Conservation (phyloP, 2,888 invertebrate genomes). For the Schizotus pectinicornis region DNA sequence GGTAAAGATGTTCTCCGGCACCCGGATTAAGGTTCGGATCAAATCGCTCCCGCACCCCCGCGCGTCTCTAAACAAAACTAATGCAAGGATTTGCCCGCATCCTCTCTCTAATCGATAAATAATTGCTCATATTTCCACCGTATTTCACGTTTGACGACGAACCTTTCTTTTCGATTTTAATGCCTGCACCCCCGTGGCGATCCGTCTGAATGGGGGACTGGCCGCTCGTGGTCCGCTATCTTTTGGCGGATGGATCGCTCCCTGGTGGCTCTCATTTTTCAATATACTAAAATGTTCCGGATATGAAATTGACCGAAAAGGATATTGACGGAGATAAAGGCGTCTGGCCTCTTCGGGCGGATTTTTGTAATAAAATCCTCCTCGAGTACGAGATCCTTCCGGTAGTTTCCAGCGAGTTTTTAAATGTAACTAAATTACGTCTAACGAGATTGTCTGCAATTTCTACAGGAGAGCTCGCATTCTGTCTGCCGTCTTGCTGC, state of each 20-base stretch:
- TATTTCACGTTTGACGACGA: neutral
- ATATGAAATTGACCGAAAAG: conserved; percentile 54
- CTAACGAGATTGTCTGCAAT: no score
- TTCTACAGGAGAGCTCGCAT: no score
- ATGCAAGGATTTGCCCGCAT: conserved; percentile 22
- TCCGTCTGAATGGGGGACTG: conserved; percentile 33
- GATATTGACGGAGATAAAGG: conserved; percentile 47
- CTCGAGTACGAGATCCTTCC: no score
- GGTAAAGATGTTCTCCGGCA: conserved; percentile 26
- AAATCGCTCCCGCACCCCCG: conserved; percentile 23
- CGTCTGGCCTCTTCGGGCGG: conserved; percentile 5
- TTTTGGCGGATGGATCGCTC: conserved; percentile 52
- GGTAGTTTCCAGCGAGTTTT: no score
- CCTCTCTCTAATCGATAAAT: conserved; percentile 30
- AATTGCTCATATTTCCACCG: conserved; percentile 23
- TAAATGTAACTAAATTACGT: no score
- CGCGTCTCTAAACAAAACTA: conserved; percentile 32
- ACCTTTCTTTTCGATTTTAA: neutral
- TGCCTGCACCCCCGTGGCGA: conserved; percentile 8
- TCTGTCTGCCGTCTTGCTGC: no score
- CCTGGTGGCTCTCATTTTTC: conserved; percentile 56
- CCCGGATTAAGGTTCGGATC: conserved; percentile 25
- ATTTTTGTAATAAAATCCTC: no score
- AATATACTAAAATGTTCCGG: conserved; percentile 56
- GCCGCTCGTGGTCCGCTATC: conserved; percentile 43